Conservation (phyloP, 1,140 invertebrate species). For the Monochamus saltuarius region DNA sequence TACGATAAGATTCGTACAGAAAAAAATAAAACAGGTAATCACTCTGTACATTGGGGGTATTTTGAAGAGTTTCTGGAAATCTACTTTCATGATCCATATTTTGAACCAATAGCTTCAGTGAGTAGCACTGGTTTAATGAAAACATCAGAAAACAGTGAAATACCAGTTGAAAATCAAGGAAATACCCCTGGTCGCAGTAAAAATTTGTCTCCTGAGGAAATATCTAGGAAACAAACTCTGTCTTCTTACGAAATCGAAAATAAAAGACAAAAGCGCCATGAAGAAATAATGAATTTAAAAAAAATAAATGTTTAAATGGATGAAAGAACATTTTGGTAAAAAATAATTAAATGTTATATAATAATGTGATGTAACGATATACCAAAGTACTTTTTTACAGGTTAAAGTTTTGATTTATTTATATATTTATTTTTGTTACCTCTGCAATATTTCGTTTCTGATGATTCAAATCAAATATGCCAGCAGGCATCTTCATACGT, state of each 20-base stretch:
- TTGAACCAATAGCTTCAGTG: slow-evolving; percentile 4
- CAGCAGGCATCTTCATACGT: no score
- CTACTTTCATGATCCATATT: slow-evolving; percentile 10
- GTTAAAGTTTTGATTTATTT: not conserved
- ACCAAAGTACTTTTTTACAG: not conserved
- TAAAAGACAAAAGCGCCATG: slow-evolving; percentile 13
- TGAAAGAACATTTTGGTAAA: slow-evolving; percentile 12
- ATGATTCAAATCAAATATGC: not conserved
- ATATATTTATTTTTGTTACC: not conserved
- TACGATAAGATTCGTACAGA: slow-evolving; percentile 12
- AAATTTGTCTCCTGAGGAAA: slow-evolving; percentile 6
- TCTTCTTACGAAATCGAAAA: slow-evolving; percentile 8
- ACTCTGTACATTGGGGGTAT: slow-evolving; percentile 5
- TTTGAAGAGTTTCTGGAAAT: slow-evolving; percentile 11
- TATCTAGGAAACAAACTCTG: slow-evolving; percentile 8
- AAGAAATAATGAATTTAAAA: slow-evolving; percentile 7
- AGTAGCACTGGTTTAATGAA: slow-evolving; percentile 6
- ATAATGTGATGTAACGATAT: slow-evolving; percentile 2
- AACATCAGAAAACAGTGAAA: not conserved
- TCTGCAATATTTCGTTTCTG: not conserved
- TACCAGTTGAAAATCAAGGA: not conserved
- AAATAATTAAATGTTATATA: slow-evolving; percentile 2
- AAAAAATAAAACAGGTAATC: slow-evolving; percentile 16
- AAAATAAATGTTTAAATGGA: slow-evolving; percentile 13
- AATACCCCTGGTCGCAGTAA: slow-evolving; percentile 1